Percentiles rank a stretch among this genome's conserved stretches.
Evolutionary conservation across 2,113 vertebrate species (phyloP).

Genomic region (Mormyrus lacerda): DNA sequence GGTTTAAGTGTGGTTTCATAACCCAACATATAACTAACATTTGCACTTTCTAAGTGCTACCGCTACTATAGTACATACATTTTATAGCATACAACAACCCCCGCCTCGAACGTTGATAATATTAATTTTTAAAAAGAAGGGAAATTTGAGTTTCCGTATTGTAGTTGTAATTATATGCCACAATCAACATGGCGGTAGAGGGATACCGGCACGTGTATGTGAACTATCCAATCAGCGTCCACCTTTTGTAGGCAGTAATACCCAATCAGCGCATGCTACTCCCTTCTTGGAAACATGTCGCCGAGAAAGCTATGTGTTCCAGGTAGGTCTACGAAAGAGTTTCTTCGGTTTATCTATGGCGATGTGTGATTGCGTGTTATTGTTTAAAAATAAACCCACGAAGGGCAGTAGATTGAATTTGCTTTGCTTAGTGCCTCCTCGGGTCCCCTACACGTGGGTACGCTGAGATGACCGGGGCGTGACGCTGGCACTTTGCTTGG

Average conservation of each 20-base stretch:
- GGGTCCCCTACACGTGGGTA: background rate
- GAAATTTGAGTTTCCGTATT: background rate
- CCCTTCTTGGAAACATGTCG: slow-evolving; percentile 55
- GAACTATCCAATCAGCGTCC: slow-evolving; percentile 42
- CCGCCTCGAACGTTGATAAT: background rate
- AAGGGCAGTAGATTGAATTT: background rate
- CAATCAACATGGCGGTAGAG: slow-evolving; percentile 49
- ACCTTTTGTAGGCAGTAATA: background rate
- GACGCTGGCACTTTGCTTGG: background rate
- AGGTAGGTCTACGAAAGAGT: slow-evolving; percentile 45
- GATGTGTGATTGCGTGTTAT: background rate
- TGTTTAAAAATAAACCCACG: background rate
- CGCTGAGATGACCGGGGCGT: background rate
- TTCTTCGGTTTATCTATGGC: background rate
- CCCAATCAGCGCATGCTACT: background rate
- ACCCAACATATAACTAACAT: background rate
- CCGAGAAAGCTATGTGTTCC: slow-evolving; percentile 70
- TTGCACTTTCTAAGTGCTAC: background rate
- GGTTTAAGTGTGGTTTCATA: background rate
- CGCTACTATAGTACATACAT: background rate
- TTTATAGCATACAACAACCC: background rate
- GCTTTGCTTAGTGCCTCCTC: background rate
- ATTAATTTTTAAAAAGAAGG: background rate
- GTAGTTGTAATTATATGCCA: slow-evolving; percentile 12
- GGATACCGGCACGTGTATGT: background rate